Evolutionary conservation across 1,140 invertebrate genomes (phyloP), one percentile per base, ranked within the genome.

Genomic region (Drosophila persimilis): DNA sequence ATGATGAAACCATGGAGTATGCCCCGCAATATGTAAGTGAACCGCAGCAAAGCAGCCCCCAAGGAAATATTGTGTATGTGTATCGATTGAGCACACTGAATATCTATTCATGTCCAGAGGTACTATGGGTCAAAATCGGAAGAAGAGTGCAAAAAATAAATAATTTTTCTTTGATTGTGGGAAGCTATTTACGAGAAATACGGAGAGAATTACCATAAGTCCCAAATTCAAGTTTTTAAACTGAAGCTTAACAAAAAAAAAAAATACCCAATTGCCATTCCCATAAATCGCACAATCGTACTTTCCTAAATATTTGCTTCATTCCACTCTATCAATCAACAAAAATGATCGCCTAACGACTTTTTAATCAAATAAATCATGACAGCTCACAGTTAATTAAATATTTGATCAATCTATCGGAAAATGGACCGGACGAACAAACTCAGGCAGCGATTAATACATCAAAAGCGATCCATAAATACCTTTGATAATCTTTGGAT

Each of bases 1-100:
- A 89, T 78, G 80, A 79, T 39, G 85, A 72, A 86, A 89, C 73
- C 65, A 89, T 89, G 72, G 80, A 90, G 70, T 90, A 90, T 71
- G 86, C 85, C 31, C 85, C 85, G 53, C 64, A 89, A 85, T 89
- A 66, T 66, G 85, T 89, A 89, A 89, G 85, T 89, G 53, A 43
- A 31, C 20, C 8, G 22, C 31, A 11, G 3, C 31, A 39, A 11
- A 39, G 35, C 35, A 39, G 35, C 2, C 2, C 15, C n/a, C 48
- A 20, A 29, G 9, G 31, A 53, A 63, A 43, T 6, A 24, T 8
- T 6, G 5, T 3, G 13, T 26, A 63, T 50, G 17, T 39, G 15
- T 8, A 22, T 20, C 45, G 44, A 39, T 9, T 29, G 44, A 43
- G 56, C 29, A 50, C 17, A 7, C 45, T 15, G 44, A 41, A n/a